A percentile compares a stretch with the other conserved stretches of the same genome.
These are phyloP conservation scores for Drosophila pruinosa DNA, from an alignment of 1,140 invertebrate species.

Conservation along the genomic window DNA sequence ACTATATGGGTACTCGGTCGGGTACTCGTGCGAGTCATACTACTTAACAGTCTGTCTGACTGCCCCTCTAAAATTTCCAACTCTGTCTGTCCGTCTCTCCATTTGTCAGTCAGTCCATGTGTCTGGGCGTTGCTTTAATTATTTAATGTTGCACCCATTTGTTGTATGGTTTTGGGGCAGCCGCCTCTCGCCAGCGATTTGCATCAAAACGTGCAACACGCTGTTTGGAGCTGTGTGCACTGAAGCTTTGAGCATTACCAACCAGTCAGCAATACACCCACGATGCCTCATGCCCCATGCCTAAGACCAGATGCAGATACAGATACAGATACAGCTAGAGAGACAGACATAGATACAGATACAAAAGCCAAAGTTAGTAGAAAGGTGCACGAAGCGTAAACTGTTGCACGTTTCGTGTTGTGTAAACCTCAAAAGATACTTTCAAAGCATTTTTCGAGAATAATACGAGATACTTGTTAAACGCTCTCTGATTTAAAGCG, in stretches of 20 bases:
- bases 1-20: constrained; percentile 24
- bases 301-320: constrained; percentile 18
- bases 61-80: background rate
- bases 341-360: constrained; percentile 5
- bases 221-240: constrained; percentile 54
- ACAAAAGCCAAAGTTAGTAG: constrained; percentile 3
- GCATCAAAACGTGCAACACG: constrained; percentile 54
- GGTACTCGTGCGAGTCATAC: constrained; percentile 33
- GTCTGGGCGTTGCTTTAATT: constrained; percentile 67
- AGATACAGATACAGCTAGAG: constrained; percentile 6
- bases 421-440: constrained; percentile 11
- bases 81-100: constrained; percentile 20
- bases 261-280: constrained; percentile 14
- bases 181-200: constrained; percentile 65
- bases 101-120: constrained; percentile 10
- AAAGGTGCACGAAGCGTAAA: constrained; percentile 38
- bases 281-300: constrained; percentile 18
- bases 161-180: constrained; percentile 34
- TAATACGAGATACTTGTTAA: constrained; percentile 2
- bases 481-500: background rate
- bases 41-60: constrained; percentile 27
- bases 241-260: constrained; percentile 39
- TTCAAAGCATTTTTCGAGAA: background rate
- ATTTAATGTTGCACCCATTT: constrained; percentile 79
- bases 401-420: constrained; percentile 19